A percentile compares a stretch with the other conserved stretches of the same genome.
These are phyloP conservation scores for Ochropleura plecta DNA, from an alignment of 2,888 invertebrate species.

Conservation along the genomic window DNA sequence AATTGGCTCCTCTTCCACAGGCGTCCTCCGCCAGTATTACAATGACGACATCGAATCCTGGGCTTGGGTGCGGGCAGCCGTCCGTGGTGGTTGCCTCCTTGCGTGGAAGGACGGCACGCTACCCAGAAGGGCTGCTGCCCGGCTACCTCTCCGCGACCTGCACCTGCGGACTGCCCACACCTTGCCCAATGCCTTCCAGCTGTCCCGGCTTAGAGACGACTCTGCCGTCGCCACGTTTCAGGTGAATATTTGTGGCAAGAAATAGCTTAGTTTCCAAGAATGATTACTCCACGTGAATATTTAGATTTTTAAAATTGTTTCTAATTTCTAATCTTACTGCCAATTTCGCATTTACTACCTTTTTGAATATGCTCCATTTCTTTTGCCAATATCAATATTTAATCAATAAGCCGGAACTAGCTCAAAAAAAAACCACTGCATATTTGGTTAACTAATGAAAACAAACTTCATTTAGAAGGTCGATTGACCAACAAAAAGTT, in stretches of 20 bases:
- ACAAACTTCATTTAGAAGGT: conserved; percentile 32
- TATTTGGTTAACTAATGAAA: conserved; percentile 32
- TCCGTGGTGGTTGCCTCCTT: conserved; percentile 83
- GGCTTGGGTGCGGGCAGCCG: conserved; percentile 88
- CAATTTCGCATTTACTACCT: neutral
- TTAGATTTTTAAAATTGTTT: no score
- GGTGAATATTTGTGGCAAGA: conserved; percentile 69
- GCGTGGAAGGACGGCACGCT: conserved; percentile 88
- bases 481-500: conserved; percentile 24
- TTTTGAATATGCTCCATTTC: neutral
- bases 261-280: neutral
- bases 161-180: conserved; percentile 81
- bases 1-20: conserved; percentile 69
- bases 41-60: conserved; percentile 83
- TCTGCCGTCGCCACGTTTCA: conserved; percentile 88
- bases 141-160: conserved; percentile 84
- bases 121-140: conserved; percentile 84
- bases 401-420: conserved; percentile 14
- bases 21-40: conserved; percentile 87
- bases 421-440: neutral
- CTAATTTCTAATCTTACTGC: neutral
- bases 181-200: conserved; percentile 87
- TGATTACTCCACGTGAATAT: conserved; percentile 11
- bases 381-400: neutral
- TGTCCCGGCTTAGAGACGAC: conserved; percentile 86